phyloP scores from a whole-genome alignment of 23 tunicate genomes.

The Aplidium turbinatum region DNA sequence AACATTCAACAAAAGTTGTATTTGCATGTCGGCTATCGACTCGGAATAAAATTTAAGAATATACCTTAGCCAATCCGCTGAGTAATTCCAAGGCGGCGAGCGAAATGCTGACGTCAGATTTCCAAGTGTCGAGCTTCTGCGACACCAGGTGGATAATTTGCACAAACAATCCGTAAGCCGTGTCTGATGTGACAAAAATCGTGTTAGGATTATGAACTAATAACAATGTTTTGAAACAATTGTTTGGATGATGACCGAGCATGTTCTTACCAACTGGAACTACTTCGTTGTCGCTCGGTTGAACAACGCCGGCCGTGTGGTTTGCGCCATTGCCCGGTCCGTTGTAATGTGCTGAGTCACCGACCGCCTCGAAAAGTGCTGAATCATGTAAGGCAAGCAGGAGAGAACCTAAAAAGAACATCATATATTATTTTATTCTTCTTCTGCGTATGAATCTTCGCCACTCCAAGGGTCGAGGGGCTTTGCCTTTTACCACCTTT shows the following conservation, averaged over 20 bases:
- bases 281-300: conserved; percentile 60
- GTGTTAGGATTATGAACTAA: too few species aligned
- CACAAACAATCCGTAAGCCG: conserved; percentile 78
- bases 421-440: too few species aligned
- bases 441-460: too few species aligned
- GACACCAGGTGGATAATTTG: conserved; percentile 73
- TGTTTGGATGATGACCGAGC: too few species aligned
- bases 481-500: too few species aligned
- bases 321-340: neutral
- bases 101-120: conserved; percentile 74
- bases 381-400: conserved; percentile 86
- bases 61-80: conserved; percentile 85
- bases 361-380: conserved; percentile 66
- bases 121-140: conserved; percentile 71
- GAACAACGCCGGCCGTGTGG: conserved; percentile 17
- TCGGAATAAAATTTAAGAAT: neutral
- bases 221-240: too few species aligned
- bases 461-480: too few species aligned
- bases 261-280: conserved; percentile 52
- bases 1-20: too few species aligned
- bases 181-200: too few species aligned
- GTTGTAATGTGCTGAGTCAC: conserved; percentile 4
- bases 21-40: neutral
- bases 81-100: conserved; percentile 85
- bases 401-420: conserved; percentile 63